Conservation (phyloP, 2,888 invertebrate genomes). For the Pachydiplax longipennis region DNA sequence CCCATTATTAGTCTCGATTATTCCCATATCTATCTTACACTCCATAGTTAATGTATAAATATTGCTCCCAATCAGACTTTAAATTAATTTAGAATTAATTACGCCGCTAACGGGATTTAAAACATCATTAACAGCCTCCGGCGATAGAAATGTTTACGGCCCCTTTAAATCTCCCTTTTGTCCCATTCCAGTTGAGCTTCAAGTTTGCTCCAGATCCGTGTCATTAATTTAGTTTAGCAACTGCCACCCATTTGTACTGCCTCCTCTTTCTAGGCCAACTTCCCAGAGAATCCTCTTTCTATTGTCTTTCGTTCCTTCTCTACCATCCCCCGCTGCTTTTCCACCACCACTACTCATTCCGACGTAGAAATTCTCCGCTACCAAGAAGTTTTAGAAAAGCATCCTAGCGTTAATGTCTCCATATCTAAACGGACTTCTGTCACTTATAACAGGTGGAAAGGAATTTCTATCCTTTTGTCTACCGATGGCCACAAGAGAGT, state of each 20-base stretch:
- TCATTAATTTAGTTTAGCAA: conserved; percentile 1
- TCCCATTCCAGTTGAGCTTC: not conserved
- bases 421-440: not conserved
- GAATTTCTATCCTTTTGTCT: not conserved
- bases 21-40: too few relatives aligned
- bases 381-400: not conserved
- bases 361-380: not conserved
- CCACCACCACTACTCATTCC: not conserved
- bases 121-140: too few relatives aligned
- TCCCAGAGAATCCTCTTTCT: not conserved
- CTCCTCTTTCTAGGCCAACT: not conserved
- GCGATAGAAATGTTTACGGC: too few relatives aligned
- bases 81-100: too few relatives aligned
- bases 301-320: not conserved
- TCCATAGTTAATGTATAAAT: too few relatives aligned
- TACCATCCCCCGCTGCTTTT: not conserved
- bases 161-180: not conserved
- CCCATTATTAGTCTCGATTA: too few relatives aligned
- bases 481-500: not conserved
- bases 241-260: not conserved
- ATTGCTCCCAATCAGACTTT: too few relatives aligned
- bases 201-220: not conserved
- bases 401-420: not conserved
- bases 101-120: too few relatives aligned
- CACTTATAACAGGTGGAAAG: not conserved